Base-by-base conservation (phyloP, 2,797 vertebrate genomes). In the Enteromius thamalakanensis region DNA sequence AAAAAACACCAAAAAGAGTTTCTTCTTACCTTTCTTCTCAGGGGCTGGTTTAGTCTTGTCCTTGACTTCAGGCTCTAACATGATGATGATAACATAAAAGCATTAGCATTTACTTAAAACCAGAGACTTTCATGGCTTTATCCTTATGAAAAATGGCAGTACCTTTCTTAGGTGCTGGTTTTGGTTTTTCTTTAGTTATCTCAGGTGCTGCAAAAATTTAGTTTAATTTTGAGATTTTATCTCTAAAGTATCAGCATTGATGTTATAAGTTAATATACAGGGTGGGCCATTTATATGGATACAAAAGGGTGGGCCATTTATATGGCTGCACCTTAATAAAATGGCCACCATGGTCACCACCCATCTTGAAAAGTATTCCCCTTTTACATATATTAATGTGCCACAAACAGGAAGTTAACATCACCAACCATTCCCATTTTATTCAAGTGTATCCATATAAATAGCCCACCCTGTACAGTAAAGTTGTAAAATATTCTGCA, bases 81-180 rank as follows among this genome's bases (percentile, higher is more conserved):
- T 32, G 29, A 42, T 6, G 5, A 51, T 6, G 5, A 51, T 10
- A 2, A 51, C 1, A 3, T 74, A 6, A 62, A 65, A 49, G 11
- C 42, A 21, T 79, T 77, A 62, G 10, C 9, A 67, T 51, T 14
- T 12, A n/a, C 21, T 45, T 62, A 26, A 77, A 45, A 47, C 0
- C 12, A 34, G 17, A 0, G 17, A 11, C 1, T 29, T 74, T 7
- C 53, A 40, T 10, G 12, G 12, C 19, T 15, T 23, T 75, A 23
- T 23, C 58, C 11, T 58, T 58, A 23, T 75, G 11, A 23, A 58
- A 58, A 58, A 76, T 17, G 17, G 6, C 21, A 40, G 19, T 21
- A 77, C 40, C 60, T 78, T 65, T 78, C 76, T 64, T 65, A 45
- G 37, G 47, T n/a, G 76, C 32, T 45, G 76, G 71, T 51, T 88